Percentiles rank a stretch among this genome's conserved stretches.
Evolutionary conservation across 2,113 vertebrate genomes (phyloP).

Genomic region (Sporophila hypoxantha): DNA sequence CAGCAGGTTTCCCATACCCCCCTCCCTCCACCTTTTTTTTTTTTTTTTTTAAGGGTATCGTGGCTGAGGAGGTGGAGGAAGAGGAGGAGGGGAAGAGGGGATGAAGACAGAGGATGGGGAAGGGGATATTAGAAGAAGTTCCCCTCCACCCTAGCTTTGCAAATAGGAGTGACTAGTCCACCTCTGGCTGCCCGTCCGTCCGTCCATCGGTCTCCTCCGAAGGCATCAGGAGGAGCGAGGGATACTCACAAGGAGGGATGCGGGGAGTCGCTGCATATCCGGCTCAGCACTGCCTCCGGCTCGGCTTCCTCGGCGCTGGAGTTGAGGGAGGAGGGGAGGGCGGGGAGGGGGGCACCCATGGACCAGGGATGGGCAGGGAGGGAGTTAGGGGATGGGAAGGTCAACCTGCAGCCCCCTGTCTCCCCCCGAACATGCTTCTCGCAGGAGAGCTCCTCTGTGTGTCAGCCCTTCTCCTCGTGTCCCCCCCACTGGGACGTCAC

Average conservation of each 20-base stretch:
- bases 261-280: constrained; percentile 51
- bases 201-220: not conserved
- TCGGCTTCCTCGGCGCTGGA: constrained; percentile 33
- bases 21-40: accelerated
- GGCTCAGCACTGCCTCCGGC: constrained; percentile 50
- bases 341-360: not conserved
- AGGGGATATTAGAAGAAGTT: not conserved
- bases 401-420: not conserved
- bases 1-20: not conserved
- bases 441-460: not conserved
- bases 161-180: not conserved
- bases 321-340: not conserved
- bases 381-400: not conserved
- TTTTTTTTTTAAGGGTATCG: not conserved
- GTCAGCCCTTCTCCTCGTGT: not conserved
- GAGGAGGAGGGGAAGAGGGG: not conserved
- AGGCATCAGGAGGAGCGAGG: constrained; percentile 7
- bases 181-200: not conserved
- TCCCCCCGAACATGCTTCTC: not conserved
- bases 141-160: not conserved
- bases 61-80: not conserved
- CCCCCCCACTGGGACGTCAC: not conserved
- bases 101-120: not conserved
- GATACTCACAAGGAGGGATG: constrained; percentile 42
- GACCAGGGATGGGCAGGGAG: not conserved